Base-by-base conservation (phyloP, 2,113 vertebrate species). In the Vulpes lagopus region DNA sequence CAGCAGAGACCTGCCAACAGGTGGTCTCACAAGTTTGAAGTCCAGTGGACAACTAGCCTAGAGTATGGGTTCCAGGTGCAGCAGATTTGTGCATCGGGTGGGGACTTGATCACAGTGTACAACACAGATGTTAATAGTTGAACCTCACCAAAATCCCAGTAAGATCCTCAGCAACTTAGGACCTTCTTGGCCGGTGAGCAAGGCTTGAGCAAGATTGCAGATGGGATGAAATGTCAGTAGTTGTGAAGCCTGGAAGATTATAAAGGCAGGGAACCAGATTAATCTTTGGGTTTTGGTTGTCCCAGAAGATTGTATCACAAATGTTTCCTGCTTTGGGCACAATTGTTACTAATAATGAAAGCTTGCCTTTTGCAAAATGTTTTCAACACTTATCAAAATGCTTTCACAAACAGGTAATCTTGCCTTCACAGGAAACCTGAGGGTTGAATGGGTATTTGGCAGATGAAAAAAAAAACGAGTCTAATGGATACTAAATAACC, bases 331-430 rank as follows among this genome's bases (percentile, higher is more conserved):
- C 76, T 88, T 89, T 84, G 59, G 55, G 51, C 88, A 69, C 32
- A n/a, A 0, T 81, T 95, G 82, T 55, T 60, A 49, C 69, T 94
- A 80, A 85, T 91, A 74, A 88, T 92, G 87, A 80, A 76, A 91
- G 10, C 51, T 97, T 96, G 92, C 67, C 79, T 96, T 93, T 73
- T 94, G 32, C 85, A 51, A 62, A 69, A n/a, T 90, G 49, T 90
- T 92, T 92, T 78, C 43, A 73, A 38, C 67, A 82, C 96, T 81
- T 96, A 89, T 89, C 82, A 82, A 81, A 96, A 71, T 82, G 51
- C 20, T 96, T 96, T 97, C 88, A 91, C 80, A 94, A 89, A 69
- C 80, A 25, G 94, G 5, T 87, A 81, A 81, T 94, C 62, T 90
- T 92, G 23, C 84, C 35, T 95, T 96, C 74, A 79, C 27, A 86